A percentile compares a stretch with the other conserved stretches of the same genome.
phyloP scores from a whole-genome alignment of 2,888 invertebrate species.

The Hipparchia semele region DNA sequence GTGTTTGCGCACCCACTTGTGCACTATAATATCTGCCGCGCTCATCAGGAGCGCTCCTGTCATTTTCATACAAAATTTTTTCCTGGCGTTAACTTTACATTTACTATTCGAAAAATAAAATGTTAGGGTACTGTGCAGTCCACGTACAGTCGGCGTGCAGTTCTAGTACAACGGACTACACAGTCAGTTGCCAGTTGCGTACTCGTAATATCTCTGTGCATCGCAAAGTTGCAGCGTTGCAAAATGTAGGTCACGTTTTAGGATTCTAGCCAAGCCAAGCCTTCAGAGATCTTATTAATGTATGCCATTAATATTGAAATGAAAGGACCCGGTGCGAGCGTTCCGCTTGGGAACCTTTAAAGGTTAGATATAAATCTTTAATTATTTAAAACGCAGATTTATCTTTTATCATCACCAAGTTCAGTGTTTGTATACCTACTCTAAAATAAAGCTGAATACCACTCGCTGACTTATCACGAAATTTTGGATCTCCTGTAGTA shows the following conservation, averaged over 20 bases:
- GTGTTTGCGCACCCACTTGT: too few relatives aligned
- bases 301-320: slow-evolving; percentile 23
- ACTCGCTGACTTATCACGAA: slow-evolving; percentile 4
- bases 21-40: too few relatives aligned
- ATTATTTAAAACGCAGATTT: slow-evolving; percentile 13
- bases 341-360: slow-evolving; percentile 20
- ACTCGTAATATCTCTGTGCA: not conserved
- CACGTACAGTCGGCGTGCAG: too few relatives aligned
- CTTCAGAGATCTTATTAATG: slow-evolving; percentile 25
- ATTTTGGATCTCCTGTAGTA: not conserved
- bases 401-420: not conserved
- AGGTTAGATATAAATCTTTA: slow-evolving; percentile 21
- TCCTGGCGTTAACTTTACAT: too few relatives aligned
- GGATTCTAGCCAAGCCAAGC: slow-evolving; percentile 27
- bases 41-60: too few relatives aligned
- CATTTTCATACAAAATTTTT: too few relatives aligned
- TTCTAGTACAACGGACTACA: too few relatives aligned
- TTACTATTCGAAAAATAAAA: too few relatives aligned
- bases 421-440: not conserved
- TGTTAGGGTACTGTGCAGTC: too few relatives aligned
- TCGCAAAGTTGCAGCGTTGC: slow-evolving; percentile 19
- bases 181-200: too few relatives aligned
- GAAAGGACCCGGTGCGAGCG: slow-evolving; percentile 6
- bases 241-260: slow-evolving; percentile 31
- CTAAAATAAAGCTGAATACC: not conserved